Evolutionary conservation across 2,113 vertebrate species (phyloP).

Genomic region (Cervus canadensis): DNA sequence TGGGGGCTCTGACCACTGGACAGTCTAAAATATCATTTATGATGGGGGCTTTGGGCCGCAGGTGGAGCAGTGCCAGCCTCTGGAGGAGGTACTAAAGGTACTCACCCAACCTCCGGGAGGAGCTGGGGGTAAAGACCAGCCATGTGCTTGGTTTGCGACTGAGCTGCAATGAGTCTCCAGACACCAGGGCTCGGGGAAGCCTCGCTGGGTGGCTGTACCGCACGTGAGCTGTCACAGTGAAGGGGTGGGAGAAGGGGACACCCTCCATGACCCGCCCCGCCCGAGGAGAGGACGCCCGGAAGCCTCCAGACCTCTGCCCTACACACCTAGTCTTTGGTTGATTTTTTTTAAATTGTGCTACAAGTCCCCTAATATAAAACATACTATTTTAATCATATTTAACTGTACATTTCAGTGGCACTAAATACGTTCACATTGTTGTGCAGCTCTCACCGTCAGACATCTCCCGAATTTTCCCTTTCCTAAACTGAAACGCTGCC

Average conservation of each 20-base stretch:
- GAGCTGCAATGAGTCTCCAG: not conserved
- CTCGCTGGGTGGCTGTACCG: not conserved
- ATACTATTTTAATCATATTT: not conserved
- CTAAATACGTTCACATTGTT: not conserved
- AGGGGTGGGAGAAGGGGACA: not conserved
- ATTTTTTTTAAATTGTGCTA: not conserved
- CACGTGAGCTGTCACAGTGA: fast-evolving
- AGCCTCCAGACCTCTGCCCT: not conserved
- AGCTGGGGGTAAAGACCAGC: not conserved
- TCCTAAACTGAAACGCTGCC: not conserved
- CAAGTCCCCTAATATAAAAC: not conserved
- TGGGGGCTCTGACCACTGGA: not conserved
- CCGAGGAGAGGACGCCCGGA: fast-evolving
- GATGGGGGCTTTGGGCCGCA: not conserved
- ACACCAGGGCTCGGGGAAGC: not conserved
- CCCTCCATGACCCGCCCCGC: fast-evolving
- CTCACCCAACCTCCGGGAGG: not conserved
- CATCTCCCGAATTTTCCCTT: not conserved
- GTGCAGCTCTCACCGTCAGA: fast-evolving
- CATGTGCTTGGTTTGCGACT: fast-evolving
- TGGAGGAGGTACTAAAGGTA: not conserved
- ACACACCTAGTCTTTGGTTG: not conserved
- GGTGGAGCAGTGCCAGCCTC: not conserved
- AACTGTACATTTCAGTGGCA: not conserved
- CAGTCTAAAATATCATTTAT: not conserved